phyloP scores from a whole-genome alignment of 1,140 invertebrate genomes.

The Drosophila pachea region DNA sequence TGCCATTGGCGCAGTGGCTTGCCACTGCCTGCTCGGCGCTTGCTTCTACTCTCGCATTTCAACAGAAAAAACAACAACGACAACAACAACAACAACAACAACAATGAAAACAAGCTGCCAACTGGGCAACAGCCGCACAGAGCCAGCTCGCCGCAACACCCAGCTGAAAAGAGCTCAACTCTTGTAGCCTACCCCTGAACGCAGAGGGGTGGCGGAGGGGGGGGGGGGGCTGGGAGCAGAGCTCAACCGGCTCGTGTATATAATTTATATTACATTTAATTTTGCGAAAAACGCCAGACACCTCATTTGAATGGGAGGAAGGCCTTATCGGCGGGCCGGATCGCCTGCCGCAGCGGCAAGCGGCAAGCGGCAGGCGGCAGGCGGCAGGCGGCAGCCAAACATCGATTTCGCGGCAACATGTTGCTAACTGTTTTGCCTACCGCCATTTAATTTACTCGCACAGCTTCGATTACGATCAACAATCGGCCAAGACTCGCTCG shows the following conservation, averaged over 20 bases:
- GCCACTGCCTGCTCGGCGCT: too few relatives aligned
- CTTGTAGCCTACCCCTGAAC: too few relatives aligned
- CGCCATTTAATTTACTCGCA: conserved; percentile 58
- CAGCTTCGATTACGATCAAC: conserved; percentile 70
- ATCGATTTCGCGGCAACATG: conserved; percentile 45
- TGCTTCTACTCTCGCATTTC: conserved; percentile 19
- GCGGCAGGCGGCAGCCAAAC: conserved; percentile 32
- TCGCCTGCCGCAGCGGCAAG: conserved; percentile 26
- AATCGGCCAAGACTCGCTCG: conserved; percentile 33
- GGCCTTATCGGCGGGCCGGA: conserved; percentile 39
- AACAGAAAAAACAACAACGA: conserved; percentile 33
- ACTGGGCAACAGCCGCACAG: too few relatives aligned
- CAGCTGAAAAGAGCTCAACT: conserved; percentile 4
- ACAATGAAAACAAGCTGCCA: too few relatives aligned
- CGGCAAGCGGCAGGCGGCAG: background rate
- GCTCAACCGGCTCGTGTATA: conserved; percentile 49
- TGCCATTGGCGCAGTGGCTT: background rate
- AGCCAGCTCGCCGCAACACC: too few relatives aligned
- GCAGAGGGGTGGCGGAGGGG: too few relatives aligned
- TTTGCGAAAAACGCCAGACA: conserved; percentile 43
- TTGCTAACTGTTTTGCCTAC: conserved; percentile 52
- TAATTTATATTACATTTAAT: conserved; percentile 74
- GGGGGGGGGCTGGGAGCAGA: background rate
- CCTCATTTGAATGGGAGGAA: conserved; percentile 62
- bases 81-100: conserved; percentile 21